Evolutionary conservation across 1,140 invertebrate genomes (phyloP).

Genomic region (Temnothorax nylanderi): DNA sequence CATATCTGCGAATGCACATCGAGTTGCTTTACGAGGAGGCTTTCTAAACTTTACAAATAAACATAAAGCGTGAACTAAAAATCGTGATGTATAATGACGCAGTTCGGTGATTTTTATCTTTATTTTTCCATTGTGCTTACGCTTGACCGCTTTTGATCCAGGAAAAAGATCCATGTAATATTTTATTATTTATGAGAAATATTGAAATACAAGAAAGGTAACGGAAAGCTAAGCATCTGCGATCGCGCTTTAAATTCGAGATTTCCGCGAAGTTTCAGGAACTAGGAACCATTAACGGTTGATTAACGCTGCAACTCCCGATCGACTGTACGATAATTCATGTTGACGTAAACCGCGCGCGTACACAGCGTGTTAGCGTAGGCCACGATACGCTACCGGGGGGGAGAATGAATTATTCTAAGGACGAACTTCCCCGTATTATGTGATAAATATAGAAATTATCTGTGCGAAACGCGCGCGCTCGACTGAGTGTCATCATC

Average conservation of each 20-base stretch:
- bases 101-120: not conserved
- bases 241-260: not conserved
- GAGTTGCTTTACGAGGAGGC: not conserved
- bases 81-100: not conserved
- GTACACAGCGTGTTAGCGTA: not conserved
- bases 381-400: not conserved
- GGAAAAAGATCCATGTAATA: not conserved
- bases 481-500: conserved; percentile 43
- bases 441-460: conserved; percentile 60
- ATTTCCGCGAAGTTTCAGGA: not conserved
- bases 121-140: not conserved
- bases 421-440: conserved; percentile 36
- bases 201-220: not conserved
- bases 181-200: not conserved
- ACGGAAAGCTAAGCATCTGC: not conserved
- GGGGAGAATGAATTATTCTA: conserved; percentile 47
- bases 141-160: not conserved
- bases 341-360: not conserved
- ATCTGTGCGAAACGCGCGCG: conserved; percentile 31
- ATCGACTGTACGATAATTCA: conserved; percentile 1
- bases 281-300: not conserved
- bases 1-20: not conserved
- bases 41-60: conserved; percentile 21
- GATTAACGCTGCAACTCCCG: not conserved
- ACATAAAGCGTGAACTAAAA: not conserved